Evolutionary conservation across 2,888 invertebrate species (phyloP), one percentile per base, ranked within the genome.

Genomic region (Spialia ferax): DNA sequence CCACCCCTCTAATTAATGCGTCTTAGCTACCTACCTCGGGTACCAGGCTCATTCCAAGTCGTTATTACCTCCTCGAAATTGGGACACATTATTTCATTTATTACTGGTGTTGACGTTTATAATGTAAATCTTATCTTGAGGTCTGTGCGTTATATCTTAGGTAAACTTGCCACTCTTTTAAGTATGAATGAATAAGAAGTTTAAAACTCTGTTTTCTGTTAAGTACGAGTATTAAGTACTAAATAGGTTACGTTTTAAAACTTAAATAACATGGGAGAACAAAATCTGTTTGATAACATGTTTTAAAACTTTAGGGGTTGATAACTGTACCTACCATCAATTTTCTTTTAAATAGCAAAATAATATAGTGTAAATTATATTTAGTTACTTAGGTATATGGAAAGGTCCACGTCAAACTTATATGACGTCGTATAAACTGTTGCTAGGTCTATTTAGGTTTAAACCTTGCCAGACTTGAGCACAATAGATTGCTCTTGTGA

Each of bases 1-100:
- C 50, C 57, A 35, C 38, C 64, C 35, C 57, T 57, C 57, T 65
- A 63, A 63, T 55, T 68, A 71, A 69, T 71, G 63, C 65, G 63
- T 69, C 70, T 69, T 70, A 69, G 42, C n/a, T n/a, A n/a, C n/a
- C n/a, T n/a, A n/a, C n/a, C n/a, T n/a, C 64, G 54, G 48, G 63
- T 67, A 52, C 65, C 35, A 69, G 32, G 35, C 60, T 60, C 57
- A 60, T 69, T 69, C 59, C 57, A 56, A 55, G 54, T 72, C 55
- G 57, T 70, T 70, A 64, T 61, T 63, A 20, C 23, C 35, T 35
- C 29, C 55, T 45, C 29, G 42, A 56, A 56, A 63, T 63, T 59
- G 59, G 59, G 18, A 54, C 29, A 20, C 55, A 45, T 38, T 63
- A 45, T 26, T 63, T 63, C 45, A 63, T 63, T 56, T 56, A 63